Evolutionary conservation across 2,888 invertebrate species (phyloP), one percentile per base, ranked within the genome.

Genomic region (Sinodicranocentrus sp.): DNA sequence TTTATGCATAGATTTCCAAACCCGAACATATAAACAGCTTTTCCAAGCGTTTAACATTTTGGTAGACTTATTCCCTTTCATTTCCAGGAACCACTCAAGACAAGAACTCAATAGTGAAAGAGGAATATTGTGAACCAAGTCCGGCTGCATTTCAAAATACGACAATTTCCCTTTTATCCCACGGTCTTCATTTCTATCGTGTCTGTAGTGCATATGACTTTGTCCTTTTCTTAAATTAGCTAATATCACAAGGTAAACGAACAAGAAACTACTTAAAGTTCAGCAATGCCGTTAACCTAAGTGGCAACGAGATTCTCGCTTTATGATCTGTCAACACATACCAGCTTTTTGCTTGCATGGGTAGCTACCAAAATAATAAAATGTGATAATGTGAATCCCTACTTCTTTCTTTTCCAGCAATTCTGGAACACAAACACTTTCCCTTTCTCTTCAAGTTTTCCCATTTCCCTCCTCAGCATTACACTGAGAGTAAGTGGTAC

Each of bases 281-380:
- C 28, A 44, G 67, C 67, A 21, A 67, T 67, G 43, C 67, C 43
- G 43, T 67, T 67, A 67, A 43, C 43, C 67, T 43, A 67, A 67
- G 67, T 67, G 67, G 67, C 67, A 21, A 67, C 19, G 43, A n/a
- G n/a, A 67, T 21, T 23, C 67, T 67, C 67, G 67, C 67, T 67
- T 67, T 67, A 67, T 67, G 67, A 67, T 67, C 67, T 67, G 67
- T 67, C 67, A 67, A 67, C 67, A 63, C 33, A 28, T 5, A 23
- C 63, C 63, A 28, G 39, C 10, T 63, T 63, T 28, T 63, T 63
- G n/a, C 10, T 10, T 63, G 33, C 17, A n/a, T n/a, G 13, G 10
- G 25, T 25, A n/a, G 61, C n/a, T 21, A 10, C 43, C 67, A n/a
- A 67, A 43, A 67, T 44, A 67, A 67, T 67, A 67, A 67, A 67